These are phyloP conservation scores for Pristionchus entomophagus DNA, from an alignment of 2,888 invertebrate genomes.

Conservation along the genomic window DNA sequence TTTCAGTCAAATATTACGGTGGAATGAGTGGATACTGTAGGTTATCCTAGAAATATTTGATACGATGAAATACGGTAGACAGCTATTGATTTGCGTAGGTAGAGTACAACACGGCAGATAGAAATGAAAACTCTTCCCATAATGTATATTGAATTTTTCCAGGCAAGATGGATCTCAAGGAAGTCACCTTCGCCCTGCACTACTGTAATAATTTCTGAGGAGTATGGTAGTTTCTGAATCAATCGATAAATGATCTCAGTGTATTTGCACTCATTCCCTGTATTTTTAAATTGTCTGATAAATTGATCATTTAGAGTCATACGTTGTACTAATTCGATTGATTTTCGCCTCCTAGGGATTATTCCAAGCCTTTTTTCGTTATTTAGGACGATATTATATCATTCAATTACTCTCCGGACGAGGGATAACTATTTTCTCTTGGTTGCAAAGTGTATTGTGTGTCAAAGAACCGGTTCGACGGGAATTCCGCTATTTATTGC, in stretches of 20 bases:
- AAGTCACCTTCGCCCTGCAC: conserved; percentile 36
- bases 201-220: conserved; percentile 20
- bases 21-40: too few species aligned
- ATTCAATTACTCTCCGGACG: conserved; percentile 5
- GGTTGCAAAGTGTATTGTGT: not conserved
- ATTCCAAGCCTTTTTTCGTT: conserved; percentile 7
- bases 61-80: too few species aligned
- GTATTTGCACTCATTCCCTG: too few species aligned
- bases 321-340: conserved; percentile 30
- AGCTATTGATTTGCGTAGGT: too few species aligned
- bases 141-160: conserved; percentile 16
- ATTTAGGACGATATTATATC: conserved; percentile 24
- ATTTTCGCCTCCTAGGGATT: conserved; percentile 18
- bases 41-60: too few species aligned
- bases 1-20: too few species aligned
- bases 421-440: conserved; percentile 29
- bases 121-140: too few species aligned
- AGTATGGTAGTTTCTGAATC: not conserved
- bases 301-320: too few species aligned
- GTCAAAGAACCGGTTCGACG: too few species aligned
- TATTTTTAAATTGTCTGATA: too few species aligned
- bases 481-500: too few species aligned
- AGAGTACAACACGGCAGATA: too few species aligned
- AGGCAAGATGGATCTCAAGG: not conserved
- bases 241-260: not conserved